Evolutionary conservation across 1,140 invertebrate genomes (phyloP), one percentile per base, ranked within the genome.

Genomic region (Drosophila pseudoananassae): DNA sequence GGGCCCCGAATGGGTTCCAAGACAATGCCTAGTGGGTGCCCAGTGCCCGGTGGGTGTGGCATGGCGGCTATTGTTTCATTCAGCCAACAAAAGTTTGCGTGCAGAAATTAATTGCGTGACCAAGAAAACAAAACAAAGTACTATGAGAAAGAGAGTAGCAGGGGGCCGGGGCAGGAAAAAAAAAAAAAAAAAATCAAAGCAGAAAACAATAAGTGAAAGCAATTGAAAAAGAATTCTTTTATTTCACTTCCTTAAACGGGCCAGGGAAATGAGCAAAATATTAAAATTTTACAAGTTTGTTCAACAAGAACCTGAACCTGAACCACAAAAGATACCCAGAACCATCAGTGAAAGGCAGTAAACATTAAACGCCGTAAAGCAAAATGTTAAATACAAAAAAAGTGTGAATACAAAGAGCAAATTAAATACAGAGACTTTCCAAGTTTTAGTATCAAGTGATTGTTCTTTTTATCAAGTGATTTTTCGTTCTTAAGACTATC

Each of bases 91-190:
- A 71, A 71, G 66, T 71, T 71, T 71, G 68, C 68, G 68, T 71
- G 68, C 68, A 52, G 66, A 71, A 71, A 71, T 71, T 71, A 71
- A 71, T 71, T 71, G 68, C 68, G 68, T 71, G 68, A 71, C 75
- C 65, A 73, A 79, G 53, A 29, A 63, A 58, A 75, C 65, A 69
- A 68, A 69, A 69, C 64, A 69, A 69, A 69, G 43, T 69, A 43
- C 12, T 3, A 5, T 5, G 4, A 27, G 25, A 27, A 5, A 7
- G 25, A 6, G 5, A 7, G 25, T 27, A 27, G 25, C 25, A 1
- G 6, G 25, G 25, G 25, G 29, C 29, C 29, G 5, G 29, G n/a
- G n/a, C n/a, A n/a, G n/a, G n/a, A n/a, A n/a, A n/a, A n/a, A n/a
- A n/a, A n/a, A n/a, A n/a, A n/a, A n/a, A 6, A 29, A 40, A 47